phyloP scores from a whole-genome alignment of 2,888 invertebrate genomes.

The Mimachlamys varia region DNA sequence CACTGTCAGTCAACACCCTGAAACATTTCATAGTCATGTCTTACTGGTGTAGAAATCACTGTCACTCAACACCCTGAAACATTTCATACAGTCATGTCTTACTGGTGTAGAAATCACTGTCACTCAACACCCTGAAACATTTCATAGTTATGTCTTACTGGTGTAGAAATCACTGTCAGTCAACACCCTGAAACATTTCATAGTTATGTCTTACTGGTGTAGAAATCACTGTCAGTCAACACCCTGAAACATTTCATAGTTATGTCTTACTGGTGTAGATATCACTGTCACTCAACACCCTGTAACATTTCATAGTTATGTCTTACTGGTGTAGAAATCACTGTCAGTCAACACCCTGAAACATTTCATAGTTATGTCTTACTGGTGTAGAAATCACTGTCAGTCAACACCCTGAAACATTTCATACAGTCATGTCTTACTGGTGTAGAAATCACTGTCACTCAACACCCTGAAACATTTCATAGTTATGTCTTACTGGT shows the following conservation, averaged over 20 bases:
- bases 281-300: conserved; percentile 85
- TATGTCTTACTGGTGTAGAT: no score
- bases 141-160: background rate
- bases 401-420: conserved; percentile 86
- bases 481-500: background rate
- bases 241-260: conserved; percentile 83
- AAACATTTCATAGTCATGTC: background rate
- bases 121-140: conserved; percentile 86
- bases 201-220: no score
- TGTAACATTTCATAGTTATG: conserved; percentile 75
- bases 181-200: conserved; percentile 85
- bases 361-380: background rate
- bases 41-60: no score
- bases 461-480: conserved; percentile 86
- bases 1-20: conserved; percentile 86
- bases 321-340: no score
- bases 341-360: conserved; percentile 86
- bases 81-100: background rate
- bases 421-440: background rate
- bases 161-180: conserved; percentile 60
- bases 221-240: conserved; percentile 81
- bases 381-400: no score
- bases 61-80: conserved; percentile 86
- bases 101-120: no score
- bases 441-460: background rate